These are phyloP conservation scores for Drosophila kepulauana DNA, from an alignment of 1,140 invertebrate genomes.

Conservation along the genomic window DNA sequence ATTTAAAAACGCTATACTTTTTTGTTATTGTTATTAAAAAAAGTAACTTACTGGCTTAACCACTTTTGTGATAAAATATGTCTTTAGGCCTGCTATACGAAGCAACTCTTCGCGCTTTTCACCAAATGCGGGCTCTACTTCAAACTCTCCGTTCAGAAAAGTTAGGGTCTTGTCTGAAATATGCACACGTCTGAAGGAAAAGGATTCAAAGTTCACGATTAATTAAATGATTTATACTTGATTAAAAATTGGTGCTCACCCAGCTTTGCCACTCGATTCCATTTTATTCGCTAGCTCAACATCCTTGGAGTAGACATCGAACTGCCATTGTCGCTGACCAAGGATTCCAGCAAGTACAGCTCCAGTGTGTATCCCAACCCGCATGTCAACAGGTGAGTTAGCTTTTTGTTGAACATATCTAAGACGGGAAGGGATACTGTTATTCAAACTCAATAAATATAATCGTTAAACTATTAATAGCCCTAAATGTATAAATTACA, in stretches of 20 bases:
- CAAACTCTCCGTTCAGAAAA: conserved; percentile 96
- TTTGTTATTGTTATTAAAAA: too few species aligned
- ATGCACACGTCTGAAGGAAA: conserved; percentile 92
- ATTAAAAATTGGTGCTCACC: conserved; percentile 88
- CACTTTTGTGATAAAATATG: conserved; percentile 95
- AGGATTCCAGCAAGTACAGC: conserved; percentile 98
- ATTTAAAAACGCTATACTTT: too few species aligned
- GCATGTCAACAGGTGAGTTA: conserved; percentile 98
- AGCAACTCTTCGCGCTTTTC: conserved; percentile 95
- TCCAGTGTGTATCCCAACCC: conserved; percentile 98
- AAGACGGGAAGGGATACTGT: conserved; percentile 17
- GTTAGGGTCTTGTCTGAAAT: conserved; percentile 97
- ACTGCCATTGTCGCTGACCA: conserved; percentile 99
- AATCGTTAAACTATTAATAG: neutral
- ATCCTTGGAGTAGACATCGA: conserved; percentile 98
- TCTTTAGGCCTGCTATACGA: conserved; percentile 94
- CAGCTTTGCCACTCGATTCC: conserved; percentile 98
- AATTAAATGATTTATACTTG: neutral
- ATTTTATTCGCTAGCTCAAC: conserved; percentile 99
- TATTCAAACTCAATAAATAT: conserved; percentile 34
- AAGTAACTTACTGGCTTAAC: conserved; percentile 90
- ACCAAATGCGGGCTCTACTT: conserved; percentile 96
- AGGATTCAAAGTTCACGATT: neutral
- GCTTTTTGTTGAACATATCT: conserved; percentile 98
- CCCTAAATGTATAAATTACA: too few species aligned